These are phyloP conservation scores for Diploptera punctata DNA, from an alignment of 2,888 invertebrate species.

Conservation along the genomic window DNA sequence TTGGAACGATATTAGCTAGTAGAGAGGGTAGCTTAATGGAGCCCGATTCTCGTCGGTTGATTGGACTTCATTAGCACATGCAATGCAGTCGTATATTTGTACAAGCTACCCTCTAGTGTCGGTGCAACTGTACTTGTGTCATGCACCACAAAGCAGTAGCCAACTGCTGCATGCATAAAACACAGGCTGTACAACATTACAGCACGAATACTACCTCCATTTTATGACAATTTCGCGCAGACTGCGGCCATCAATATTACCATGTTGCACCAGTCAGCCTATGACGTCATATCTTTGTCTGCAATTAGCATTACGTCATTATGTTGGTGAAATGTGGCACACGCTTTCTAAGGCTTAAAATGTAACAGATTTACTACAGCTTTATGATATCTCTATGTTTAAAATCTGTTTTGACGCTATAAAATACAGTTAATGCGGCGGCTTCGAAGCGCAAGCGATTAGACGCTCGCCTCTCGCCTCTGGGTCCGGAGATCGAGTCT, in stretches of 20 bases:
- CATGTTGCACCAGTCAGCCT: not conserved
- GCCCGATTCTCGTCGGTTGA: constrained; percentile 62
- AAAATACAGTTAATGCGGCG: no score
- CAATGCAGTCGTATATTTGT: constrained; percentile 10
- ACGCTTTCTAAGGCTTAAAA: no score
- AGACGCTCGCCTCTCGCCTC: no score
- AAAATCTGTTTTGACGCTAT: no score
- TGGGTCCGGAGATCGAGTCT: no score
- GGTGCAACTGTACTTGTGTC: not conserved
- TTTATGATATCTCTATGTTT: no score
- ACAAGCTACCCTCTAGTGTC: not conserved
- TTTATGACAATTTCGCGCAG: not conserved
- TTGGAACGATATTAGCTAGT: not conserved
- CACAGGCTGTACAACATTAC: not conserved
- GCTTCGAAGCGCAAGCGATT: no score
- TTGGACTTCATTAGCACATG: constrained; percentile 63
- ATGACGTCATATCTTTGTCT: not conserved
- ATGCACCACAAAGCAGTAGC: not conserved
- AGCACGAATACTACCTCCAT: not conserved
- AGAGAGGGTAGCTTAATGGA: constrained; percentile 55
- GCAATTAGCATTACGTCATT: not conserved
- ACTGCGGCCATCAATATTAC: not conserved
- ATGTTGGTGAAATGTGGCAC: no score
- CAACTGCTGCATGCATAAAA: constrained; percentile 5
- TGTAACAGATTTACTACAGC: no score